Base-by-base conservation (phyloP, 2,797 vertebrate genomes). In the Leucoraja ocellata region DNA sequence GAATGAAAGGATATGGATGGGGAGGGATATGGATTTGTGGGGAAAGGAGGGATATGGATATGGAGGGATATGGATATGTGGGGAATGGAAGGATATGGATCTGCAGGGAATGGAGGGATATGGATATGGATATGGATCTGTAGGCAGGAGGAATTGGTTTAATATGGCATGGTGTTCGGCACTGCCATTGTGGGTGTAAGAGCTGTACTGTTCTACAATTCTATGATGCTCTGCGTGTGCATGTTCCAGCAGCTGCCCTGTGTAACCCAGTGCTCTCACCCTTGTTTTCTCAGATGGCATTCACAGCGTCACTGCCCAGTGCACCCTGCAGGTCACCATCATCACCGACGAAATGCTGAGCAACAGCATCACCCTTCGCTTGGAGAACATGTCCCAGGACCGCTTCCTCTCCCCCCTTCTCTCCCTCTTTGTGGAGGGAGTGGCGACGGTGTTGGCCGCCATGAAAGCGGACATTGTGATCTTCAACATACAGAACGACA, bases 301-400 rank as follows among this genome's bases (percentile, higher is more conserved):
- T 93, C 98, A 99, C 95, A 97, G 97, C 0, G 97, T 98, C 74
- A 97, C 97, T 0, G 98, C 98, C 0, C 98, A 98, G 96, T 99
- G 98, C 93, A 96, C 98, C 0, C 97, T 99, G 93, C 98, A 98
- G 23, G 98, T 99, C 95, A 98, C 97, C 91, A 97, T 99, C 95
- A 97, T 99, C 96, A 99, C 98, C 0, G 98, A 99, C 25, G 98
- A 99, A 94, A 99, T 99, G 98, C 95, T 99, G 93, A 98, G 98
- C 94, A 98, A 98, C 96, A 99, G 98, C 94, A 99, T 99, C 96
- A 99, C 98, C 0, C 93, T 99, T 93, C 96, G 98, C 11, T 95
- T 99, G 95, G 98, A 98, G 93, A 97, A 99, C 96, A 98, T 98
- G 93, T 98, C 98, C 0, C 98, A 98, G 76, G 98, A 99, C 94